These are phyloP conservation scores for Menidia menidia DNA, from an alignment of 2,797 vertebrate genomes.

Conservation along the genomic window DNA sequence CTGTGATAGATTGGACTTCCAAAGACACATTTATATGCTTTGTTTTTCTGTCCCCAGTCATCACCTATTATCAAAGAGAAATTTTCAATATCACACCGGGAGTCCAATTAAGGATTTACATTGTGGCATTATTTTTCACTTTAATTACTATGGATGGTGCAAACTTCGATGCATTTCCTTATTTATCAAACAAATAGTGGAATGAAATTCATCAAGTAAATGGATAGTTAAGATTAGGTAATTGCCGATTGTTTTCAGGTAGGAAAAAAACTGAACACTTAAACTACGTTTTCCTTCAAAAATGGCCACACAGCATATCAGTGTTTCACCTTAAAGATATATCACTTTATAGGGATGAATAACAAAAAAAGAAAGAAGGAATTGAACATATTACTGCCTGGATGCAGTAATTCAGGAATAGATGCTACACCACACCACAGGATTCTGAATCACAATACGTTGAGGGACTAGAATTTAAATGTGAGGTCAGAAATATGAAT, in stretches of 20 bases:
- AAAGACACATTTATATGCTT: constrained; percentile 95
- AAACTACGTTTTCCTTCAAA: constrained; percentile 43
- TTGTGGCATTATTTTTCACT: constrained; percentile 99
- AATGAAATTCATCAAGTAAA: constrained; percentile 98
- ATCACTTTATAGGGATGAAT: constrained; percentile 44
- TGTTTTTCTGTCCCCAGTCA: constrained; percentile 99
- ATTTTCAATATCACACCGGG: constrained; percentile 99
- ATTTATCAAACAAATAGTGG: constrained; percentile 97
- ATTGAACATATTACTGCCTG: constrained; percentile 55
- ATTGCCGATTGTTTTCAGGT: constrained; percentile 88
- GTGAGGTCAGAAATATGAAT: constrained; percentile 79
- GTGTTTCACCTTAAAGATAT: constrained; percentile 24
- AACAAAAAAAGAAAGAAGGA: constrained; percentile 32
- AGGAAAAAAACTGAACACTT: constrained; percentile 66
- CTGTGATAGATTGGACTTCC: constrained; percentile 98
- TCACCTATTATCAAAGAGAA: constrained; percentile 99
- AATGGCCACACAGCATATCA: constrained; percentile 48
- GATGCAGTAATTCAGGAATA: constrained; percentile 67
- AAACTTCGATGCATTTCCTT: constrained; percentile 95
- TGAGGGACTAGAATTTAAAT: constrained; percentile 68
- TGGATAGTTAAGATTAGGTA: constrained; percentile 92
- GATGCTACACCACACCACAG: constrained; percentile 60
- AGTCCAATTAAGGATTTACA: constrained; percentile 99
- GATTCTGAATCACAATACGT: constrained; percentile 68
- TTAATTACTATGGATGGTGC: constrained; percentile 99